Evolutionary conservation across 2,888 invertebrate genomes (phyloP).

Genomic region (Tanytarsus gracilentus): DNA sequence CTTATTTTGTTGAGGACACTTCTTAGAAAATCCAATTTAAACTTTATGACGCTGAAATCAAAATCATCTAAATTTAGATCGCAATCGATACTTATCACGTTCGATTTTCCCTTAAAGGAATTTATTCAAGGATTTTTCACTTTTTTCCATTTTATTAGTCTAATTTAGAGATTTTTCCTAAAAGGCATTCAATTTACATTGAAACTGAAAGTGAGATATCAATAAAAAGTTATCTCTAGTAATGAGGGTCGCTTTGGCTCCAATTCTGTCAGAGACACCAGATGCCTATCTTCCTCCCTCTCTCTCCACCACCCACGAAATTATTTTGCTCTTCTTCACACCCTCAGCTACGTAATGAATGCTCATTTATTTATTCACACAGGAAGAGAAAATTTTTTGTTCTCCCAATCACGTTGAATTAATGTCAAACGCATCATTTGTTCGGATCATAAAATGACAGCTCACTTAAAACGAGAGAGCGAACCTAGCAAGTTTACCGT

Average conservation of each 20-base stretch:
- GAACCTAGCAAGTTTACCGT: not conserved
- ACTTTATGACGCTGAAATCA: too few species aligned
- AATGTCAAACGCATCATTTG: conserved; percentile 27
- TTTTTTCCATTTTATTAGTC: not conserved
- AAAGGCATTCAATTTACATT: not conserved
- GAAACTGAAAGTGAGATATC: not conserved
- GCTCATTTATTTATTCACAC: not conserved
- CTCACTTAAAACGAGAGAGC: conserved; percentile 2
- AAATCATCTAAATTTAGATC: too few species aligned
- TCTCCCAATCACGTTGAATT: conserved; percentile 16
- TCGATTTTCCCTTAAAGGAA: not conserved
- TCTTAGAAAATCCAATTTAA: too few species aligned
- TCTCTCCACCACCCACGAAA: too few species aligned
- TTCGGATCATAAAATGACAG: conserved; percentile 22
- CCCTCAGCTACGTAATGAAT: conserved; percentile 6
- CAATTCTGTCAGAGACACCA: not conserved
- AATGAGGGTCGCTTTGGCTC: not conserved
- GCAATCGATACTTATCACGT: conserved; percentile 8
- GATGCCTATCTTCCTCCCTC: conserved; percentile 3
- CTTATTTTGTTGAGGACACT: too few species aligned
- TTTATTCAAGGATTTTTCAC: not conserved
- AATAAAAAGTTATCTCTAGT: not conserved
- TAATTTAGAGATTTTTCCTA: not conserved
- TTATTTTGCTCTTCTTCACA: not conserved
- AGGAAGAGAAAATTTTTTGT: not conserved